Evolutionary conservation across 2,113 vertebrate species (phyloP).

Genomic region (Colaptes auratus): DNA sequence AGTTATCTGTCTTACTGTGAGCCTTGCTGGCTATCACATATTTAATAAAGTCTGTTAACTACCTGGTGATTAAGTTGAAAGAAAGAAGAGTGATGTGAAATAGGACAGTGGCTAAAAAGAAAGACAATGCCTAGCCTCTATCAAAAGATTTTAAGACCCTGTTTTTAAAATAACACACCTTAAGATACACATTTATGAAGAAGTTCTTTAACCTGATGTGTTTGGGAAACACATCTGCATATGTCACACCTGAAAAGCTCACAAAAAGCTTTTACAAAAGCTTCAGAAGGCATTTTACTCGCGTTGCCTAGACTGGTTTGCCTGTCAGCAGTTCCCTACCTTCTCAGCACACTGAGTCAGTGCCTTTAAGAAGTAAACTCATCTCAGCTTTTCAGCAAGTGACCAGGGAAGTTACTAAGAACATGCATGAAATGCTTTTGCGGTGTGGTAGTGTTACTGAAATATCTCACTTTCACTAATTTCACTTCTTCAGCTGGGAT

Average conservation of each 20-base stretch:
- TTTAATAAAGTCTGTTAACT: constrained; percentile 5
- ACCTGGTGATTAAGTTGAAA: background rate
- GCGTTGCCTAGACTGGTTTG: background rate
- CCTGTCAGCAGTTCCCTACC: background rate
- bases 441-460: background rate
- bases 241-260: background rate
- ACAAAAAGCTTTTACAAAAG: background rate
- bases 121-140: background rate
- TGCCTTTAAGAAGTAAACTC: background rate
- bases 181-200: background rate
- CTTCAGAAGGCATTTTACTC: background rate
- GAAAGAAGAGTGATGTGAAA: background rate
- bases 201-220: background rate
- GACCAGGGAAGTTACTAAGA: background rate
- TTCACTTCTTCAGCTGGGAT: background rate
- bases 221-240: background rate
- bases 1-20: background rate
- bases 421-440: background rate
- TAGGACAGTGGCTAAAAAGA: background rate
- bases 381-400: background rate
- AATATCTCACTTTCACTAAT: background rate
- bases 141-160: background rate
- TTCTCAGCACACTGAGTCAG: fast-evolving
- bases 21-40: background rate
- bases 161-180: background rate